phyloP scores from a whole-genome alignment of 2,797 vertebrate species.

The Sebastes flavidus region DNA sequence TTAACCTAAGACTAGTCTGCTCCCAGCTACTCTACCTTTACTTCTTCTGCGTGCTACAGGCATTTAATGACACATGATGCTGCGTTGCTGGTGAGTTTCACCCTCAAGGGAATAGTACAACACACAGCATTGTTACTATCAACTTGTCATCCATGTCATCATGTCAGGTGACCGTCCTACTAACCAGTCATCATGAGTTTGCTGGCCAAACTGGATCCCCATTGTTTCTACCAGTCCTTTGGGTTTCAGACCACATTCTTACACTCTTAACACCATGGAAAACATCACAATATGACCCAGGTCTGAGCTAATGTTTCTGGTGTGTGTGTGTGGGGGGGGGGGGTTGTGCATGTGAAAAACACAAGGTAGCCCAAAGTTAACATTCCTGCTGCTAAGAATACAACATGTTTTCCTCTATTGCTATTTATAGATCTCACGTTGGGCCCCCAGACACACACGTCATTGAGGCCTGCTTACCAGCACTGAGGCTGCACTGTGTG shows the following conservation, averaged over 20 bases:
- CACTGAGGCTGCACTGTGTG: conserved; percentile 42
- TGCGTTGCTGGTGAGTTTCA: background rate
- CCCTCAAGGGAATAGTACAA: background rate
- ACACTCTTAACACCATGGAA: conserved; percentile 61
- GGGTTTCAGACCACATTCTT: conserved; percentile 46
- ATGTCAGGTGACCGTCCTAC: conserved; percentile 2
- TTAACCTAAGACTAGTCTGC: background rate
- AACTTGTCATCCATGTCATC: background rate
- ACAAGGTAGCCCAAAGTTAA: conserved; percentile 75
- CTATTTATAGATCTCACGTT: conserved; percentile 78
- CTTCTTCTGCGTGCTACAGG: too few relatives aligned
- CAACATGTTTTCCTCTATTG: conserved; percentile 75
- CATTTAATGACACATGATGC: background rate
- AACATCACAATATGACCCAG: conserved; percentile 43
- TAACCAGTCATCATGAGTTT: background rate
- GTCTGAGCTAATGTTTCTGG: conserved; percentile 40
- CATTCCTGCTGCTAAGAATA: conserved; percentile 87
- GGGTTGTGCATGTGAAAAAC: conserved; percentile 35
- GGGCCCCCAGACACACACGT: conserved; percentile 73
- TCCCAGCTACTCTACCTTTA: too few relatives aligned
- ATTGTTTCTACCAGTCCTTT: conserved; percentile 5
- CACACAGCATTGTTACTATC: background rate
- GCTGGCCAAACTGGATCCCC: background rate
- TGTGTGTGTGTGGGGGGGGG: background rate
- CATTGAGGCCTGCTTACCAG: conserved; percentile 67